Conservation (phyloP, 2,888 invertebrate genomes). For the Dioctria linearis region DNA sequence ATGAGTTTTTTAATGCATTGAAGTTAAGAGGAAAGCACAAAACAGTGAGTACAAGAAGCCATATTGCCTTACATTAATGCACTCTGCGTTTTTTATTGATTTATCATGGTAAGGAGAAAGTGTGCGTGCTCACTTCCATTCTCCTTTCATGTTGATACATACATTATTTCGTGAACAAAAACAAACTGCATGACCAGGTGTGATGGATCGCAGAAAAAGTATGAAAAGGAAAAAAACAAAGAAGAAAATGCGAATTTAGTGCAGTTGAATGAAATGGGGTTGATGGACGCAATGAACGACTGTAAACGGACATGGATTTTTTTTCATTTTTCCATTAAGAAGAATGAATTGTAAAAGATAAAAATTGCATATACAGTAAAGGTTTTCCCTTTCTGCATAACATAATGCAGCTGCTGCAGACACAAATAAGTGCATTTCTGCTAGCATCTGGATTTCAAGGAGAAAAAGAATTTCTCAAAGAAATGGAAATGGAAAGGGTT, state of each 20-base stretch:
- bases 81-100: slow-evolving; percentile 27
- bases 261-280: slow-evolving; percentile 52
- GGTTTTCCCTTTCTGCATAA: slow-evolving; percentile 47
- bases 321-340: slow-evolving; percentile 47
- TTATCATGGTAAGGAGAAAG: slow-evolving; percentile 45
- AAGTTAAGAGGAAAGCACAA: slow-evolving; percentile 32
- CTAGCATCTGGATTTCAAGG: slow-evolving; percentile 45
- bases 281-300: slow-evolving; percentile 51
- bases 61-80: slow-evolving; percentile 32
- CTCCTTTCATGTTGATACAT: slow-evolving; percentile 27
- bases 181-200: slow-evolving; percentile 52
- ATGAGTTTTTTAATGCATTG: slow-evolving; percentile 28
- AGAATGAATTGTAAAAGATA: slow-evolving; percentile 45
- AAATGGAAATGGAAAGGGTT: slow-evolving; percentile 48
- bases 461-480: slow-evolving; percentile 42
- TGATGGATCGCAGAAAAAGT: slow-evolving; percentile 29
- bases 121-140: slow-evolving; percentile 36
- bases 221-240: slow-evolving; percentile 44
- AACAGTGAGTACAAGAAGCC: slow-evolving; percentile 35
- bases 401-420: slow-evolving; percentile 44
- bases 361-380: slow-evolving; percentile 41
- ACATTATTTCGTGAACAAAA: slow-evolving; percentile 28
- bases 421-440: slow-evolving; percentile 47
- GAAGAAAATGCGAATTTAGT: slow-evolving; percentile 30
- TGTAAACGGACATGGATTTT: slow-evolving; percentile 34